These are phyloP conservation scores for Bagarius yarrelli DNA, from an alignment of 2,113 vertebrate species.

Conservation along the genomic window DNA sequence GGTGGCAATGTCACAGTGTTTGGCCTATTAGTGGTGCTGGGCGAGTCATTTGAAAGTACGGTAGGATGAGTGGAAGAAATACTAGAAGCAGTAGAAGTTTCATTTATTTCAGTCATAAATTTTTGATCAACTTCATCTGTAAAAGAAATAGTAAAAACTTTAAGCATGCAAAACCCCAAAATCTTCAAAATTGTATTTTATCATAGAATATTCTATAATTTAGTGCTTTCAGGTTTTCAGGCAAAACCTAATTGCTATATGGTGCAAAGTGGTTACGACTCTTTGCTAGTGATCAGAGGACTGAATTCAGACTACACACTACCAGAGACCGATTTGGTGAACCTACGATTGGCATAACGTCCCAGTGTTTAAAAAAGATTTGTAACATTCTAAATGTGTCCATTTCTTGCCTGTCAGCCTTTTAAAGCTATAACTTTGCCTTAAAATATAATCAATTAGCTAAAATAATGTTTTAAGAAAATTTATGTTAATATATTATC, in stretches of 20 bases:
- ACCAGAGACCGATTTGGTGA: not conserved
- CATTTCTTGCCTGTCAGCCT: too few species aligned
- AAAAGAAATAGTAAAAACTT: not conserved
- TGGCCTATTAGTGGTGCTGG: not conserved
- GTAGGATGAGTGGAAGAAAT: not conserved
- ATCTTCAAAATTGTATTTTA: not conserved
- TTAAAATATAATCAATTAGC: too few species aligned
- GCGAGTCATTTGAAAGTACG: not conserved
- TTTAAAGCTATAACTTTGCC: too few species aligned
- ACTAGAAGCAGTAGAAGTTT: rapidly evolving
- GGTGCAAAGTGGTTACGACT: not conserved
- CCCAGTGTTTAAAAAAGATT: not conserved
- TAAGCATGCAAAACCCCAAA: not conserved
- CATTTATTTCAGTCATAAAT: not conserved
- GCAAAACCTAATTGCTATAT: not conserved
- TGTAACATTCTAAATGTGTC: too few species aligned
- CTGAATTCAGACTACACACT: not conserved
- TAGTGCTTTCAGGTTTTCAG: not conserved
- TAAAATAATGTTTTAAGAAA: too few species aligned
- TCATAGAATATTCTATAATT: not conserved
- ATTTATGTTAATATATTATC: not conserved
- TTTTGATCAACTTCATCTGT: not conserved
- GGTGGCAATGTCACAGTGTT: not conserved
- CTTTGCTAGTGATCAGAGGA: not conserved
- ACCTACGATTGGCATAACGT: not conserved